Percentiles rank a stretch among this genome's conserved stretches.
Evolutionary conservation across 2,113 vertebrate genomes (phyloP).

Genomic region (Merops nubicus): DNA sequence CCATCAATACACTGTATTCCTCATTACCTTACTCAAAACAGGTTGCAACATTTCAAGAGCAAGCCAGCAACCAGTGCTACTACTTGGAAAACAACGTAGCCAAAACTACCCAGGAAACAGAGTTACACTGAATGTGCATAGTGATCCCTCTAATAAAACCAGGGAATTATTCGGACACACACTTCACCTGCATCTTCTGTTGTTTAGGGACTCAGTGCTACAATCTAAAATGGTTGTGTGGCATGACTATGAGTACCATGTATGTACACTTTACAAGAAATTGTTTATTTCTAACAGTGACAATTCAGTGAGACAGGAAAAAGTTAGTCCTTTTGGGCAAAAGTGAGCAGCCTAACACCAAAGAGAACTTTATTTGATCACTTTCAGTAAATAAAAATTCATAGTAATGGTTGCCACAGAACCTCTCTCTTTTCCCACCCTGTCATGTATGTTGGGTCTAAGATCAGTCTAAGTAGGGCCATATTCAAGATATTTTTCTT

Average conservation of each 20-base stretch:
- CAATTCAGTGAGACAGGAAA: neutral
- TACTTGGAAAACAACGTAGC: neutral
- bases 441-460: rapidly evolving
- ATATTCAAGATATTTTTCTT: rapidly evolving
- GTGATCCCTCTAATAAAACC: too few species aligned
- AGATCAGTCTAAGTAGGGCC: neutral
- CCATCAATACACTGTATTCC: neutral
- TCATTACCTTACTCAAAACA: neutral
- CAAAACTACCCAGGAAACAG: neutral
- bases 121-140: too few species aligned
- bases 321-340: neutral
- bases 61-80: neutral
- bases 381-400: neutral
- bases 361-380: rapidly evolving
- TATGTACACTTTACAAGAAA: rapidly evolving
- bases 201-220: neutral
- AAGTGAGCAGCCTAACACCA: neutral
- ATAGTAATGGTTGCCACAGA: rapidly evolving
- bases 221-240: neutral
- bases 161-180: rapidly evolving
- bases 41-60: neutral
- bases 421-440: too few species aligned
- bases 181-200: neutral
- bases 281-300: neutral
- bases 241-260: neutral